Evolutionary conservation across 1,140 invertebrate species (phyloP), one percentile per base, ranked within the genome.

Genomic region (Drosophila pruinosa): DNA sequence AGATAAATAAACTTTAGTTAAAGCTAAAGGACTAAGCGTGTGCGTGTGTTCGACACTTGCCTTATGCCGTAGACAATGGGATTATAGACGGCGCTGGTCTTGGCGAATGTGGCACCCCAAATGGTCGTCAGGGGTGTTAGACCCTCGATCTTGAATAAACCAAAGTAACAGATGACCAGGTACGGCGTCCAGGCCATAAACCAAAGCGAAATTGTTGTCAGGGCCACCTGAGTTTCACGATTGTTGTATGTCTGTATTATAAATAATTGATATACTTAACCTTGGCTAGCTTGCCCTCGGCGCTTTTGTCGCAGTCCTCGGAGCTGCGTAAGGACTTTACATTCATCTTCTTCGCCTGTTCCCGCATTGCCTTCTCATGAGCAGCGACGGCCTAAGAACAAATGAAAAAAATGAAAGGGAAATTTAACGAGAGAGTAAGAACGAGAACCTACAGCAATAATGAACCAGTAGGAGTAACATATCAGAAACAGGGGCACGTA

Each of bases 341-440:
- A 76, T 96, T 96, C 95, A 96, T 97, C 91, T 96, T 96, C 89
- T 96, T 96, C 0, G 95, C 96, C 91, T 96, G 95, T 81, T 96
- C 95, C 39, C 95, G 91, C 95, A 97, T 96, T 10, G 93, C 93
- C 89, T 95, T 95, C 80, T 97, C 96, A 76, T 97, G 96, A 39
- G 94, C 94, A 4, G 94, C 93, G 12, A 97, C 96, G 31, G 96
- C 94, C 68, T 71, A 10, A 91, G 94, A 76, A 12, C 91, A 94
- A 77, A 12, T 69, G 43, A 12, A 4, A 6, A 21, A 36, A 15
- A 8, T 39, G 1, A n/a, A 0, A 19, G 10, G 3, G 6, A 12
- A 4, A 14, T 34, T n/a, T 21, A 34, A 17, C 3, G 38, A 31
- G 1, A 43, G 15, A 41, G 0, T 0, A 1, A 12, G 0, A 4